These are phyloP conservation scores for Acleris holmiana DNA, from an alignment of 2,888 invertebrate genomes.

Conservation along the genomic window DNA sequence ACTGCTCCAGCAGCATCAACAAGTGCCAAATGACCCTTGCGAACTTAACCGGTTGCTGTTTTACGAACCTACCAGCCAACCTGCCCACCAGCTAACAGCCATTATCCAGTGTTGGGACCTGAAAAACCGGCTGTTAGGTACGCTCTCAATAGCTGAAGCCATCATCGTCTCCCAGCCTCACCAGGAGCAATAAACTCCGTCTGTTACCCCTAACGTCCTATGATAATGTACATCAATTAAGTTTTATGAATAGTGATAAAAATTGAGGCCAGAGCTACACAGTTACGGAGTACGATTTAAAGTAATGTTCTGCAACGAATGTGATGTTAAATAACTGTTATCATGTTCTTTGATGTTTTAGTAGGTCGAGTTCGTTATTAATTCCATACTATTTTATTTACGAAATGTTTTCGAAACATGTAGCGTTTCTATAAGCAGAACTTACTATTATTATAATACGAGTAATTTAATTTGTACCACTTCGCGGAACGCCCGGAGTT, in stretches of 20 bases:
- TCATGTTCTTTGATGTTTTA: slow-evolving; percentile 9
- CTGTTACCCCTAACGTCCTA: slow-evolving; percentile 29
- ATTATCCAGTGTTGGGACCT: not conserved
- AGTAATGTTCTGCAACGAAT: slow-evolving; percentile 32
- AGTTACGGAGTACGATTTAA: slow-evolving; percentile 34
- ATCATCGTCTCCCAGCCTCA: slow-evolving; percentile 18
- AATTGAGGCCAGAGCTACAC: slow-evolving; percentile 34
- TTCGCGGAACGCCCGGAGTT: too few species aligned
- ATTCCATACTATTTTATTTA: not conserved
- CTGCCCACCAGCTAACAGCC: not conserved
- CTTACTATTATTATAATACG: not conserved
- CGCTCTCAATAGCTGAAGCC: slow-evolving; percentile 1
- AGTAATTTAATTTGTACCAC: too few species aligned
- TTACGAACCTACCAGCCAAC: slow-evolving; percentile 1
- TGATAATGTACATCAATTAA: slow-evolving; percentile 33
- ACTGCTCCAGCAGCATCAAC: not conserved
- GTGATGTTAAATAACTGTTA: slow-evolving; percentile 30
- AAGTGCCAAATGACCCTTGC: not conserved
- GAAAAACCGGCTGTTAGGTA: not conserved
- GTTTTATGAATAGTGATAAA: slow-evolving; percentile 36
- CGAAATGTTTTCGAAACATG: not conserved
- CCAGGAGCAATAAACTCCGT: slow-evolving; percentile 24
- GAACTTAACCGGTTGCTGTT: slow-evolving; percentile 6
- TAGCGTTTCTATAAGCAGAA: not conserved
- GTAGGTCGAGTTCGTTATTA: slow-evolving; percentile 4